Evolutionary conservation across 2,797 vertebrate species (phyloP).

Genomic region (Falco novaeseelandiae): DNA sequence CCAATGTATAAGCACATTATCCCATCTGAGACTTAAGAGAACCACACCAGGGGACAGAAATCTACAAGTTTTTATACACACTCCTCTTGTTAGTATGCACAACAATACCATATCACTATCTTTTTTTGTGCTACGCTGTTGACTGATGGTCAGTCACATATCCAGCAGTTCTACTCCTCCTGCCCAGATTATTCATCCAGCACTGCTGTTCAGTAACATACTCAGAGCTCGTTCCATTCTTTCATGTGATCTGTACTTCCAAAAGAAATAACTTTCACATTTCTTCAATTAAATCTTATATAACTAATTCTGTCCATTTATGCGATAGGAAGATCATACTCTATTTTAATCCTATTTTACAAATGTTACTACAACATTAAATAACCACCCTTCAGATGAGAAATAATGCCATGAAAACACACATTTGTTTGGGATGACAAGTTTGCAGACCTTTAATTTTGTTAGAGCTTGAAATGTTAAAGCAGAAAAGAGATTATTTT

Average conservation of each 20-base stretch:
- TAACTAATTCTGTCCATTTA: conserved; percentile 13
- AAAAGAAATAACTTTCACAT: conserved; percentile 18
- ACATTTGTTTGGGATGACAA: neutral
- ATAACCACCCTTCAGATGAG: neutral
- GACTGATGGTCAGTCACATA: neutral
- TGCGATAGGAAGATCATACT: neutral
- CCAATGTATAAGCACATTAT: neutral
- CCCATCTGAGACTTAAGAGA: neutral
- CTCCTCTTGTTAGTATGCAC: neutral
- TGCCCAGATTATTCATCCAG: neutral
- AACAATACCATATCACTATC: neutral
- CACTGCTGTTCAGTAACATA: neutral
- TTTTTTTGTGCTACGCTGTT: neutral
- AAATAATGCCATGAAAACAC: neutral
- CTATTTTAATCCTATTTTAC: conserved; percentile 19
- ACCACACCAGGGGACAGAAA: neutral
- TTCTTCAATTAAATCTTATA: conserved; percentile 36
- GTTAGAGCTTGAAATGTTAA: neutral
- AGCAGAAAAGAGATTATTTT: neutral
- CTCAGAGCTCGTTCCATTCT: neutral
- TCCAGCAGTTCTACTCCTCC: neutral
- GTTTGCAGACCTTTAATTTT: neutral
- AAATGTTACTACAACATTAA: neutral
- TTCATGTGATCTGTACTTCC: conserved; percentile 21
- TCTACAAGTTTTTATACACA: neutral